A percentile compares a stretch with the other conserved stretches of the same genome.
These are phyloP conservation scores for Chaetops frenatus DNA, from an alignment of 2,113 vertebrate species.

Conservation along the genomic window DNA sequence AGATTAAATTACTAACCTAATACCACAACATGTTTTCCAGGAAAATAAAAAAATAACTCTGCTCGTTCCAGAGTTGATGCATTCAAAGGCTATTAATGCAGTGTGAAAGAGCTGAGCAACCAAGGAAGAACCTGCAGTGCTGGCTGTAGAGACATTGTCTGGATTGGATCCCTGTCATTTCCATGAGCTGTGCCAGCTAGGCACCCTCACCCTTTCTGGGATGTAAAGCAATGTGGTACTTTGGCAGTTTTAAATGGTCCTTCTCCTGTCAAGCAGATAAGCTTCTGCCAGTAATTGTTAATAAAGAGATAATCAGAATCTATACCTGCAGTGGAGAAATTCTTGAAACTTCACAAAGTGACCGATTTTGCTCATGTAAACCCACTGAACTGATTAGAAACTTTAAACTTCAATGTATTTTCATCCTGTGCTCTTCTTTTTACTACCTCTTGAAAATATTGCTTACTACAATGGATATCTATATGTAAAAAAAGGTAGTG, in stretches of 20 bases:
- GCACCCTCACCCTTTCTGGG: not conserved
- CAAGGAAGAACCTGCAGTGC: not conserved
- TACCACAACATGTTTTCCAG: not conserved
- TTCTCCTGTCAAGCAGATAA: not conserved
- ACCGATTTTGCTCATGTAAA: not conserved
- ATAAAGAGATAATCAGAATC: not conserved
- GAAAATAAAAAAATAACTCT: not conserved
- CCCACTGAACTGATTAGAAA: not conserved
- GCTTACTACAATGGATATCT: not conserved
- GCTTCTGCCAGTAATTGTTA: not conserved
- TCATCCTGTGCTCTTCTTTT: not conserved
- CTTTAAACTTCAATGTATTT: not conserved
- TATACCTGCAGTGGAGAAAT: not conserved
- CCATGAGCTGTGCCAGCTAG: not conserved
- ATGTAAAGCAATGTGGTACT: not conserved
- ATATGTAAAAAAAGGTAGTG: not conserved
- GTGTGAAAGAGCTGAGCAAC: not conserved
- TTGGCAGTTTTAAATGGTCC: not conserved
- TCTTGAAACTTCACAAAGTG: not conserved
- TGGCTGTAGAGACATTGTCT: not conserved
- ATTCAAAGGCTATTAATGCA: not conserved
- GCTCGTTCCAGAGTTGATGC: not conserved
- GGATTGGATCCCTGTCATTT: not conserved
- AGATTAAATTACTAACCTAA: slow-evolving; percentile 1
- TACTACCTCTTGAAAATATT: not conserved